Evolutionary conservation across 1,140 invertebrate species (phyloP).

Genomic region (Danaus plexippus): DNA sequence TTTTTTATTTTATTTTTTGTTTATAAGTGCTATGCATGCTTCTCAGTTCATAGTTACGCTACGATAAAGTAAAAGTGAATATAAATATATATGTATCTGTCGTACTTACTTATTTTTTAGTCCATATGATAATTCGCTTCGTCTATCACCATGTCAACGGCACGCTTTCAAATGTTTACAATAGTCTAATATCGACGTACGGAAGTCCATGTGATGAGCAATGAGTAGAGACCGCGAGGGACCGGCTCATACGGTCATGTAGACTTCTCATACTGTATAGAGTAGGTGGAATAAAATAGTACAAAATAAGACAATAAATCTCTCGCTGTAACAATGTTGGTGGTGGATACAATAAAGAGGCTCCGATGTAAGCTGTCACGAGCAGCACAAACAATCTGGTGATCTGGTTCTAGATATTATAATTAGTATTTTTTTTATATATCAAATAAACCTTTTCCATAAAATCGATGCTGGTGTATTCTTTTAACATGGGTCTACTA

Average conservation of each 20-base stretch:
- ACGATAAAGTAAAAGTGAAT: constrained; percentile 41
- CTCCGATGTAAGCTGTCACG: constrained; percentile 16
- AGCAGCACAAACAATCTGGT: constrained; percentile 40
- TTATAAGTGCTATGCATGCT: constrained; percentile 67
- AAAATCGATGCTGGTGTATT: constrained; percentile 69
- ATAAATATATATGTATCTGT: constrained; percentile 63
- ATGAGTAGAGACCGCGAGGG: not conserved
- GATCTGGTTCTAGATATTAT: constrained; percentile 63
- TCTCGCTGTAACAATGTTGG: constrained; percentile 57
- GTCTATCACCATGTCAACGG: constrained; percentile 54
- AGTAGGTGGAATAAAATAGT: constrained; percentile 27
- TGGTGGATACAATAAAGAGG: constrained; percentile 46
- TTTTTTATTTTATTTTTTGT: constrained; percentile 32
- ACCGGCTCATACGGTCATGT: constrained; percentile 35
- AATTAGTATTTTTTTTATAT: constrained; percentile 62
- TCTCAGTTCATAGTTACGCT: constrained; percentile 68
- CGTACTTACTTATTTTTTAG: constrained; percentile 68
- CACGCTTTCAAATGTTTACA: constrained; percentile 72
- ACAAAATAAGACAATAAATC: constrained; percentile 25
- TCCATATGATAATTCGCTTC: constrained; percentile 49
- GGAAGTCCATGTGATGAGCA: constrained; percentile 54
- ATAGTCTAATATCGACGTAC: constrained; percentile 44
- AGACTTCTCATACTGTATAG: constrained; percentile 10
- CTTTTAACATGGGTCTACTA: constrained; percentile 70
- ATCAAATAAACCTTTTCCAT: constrained; percentile 70